phyloP scores from a whole-genome alignment of 1,140 invertebrate genomes.

The Ooceraea biroi region DNA sequence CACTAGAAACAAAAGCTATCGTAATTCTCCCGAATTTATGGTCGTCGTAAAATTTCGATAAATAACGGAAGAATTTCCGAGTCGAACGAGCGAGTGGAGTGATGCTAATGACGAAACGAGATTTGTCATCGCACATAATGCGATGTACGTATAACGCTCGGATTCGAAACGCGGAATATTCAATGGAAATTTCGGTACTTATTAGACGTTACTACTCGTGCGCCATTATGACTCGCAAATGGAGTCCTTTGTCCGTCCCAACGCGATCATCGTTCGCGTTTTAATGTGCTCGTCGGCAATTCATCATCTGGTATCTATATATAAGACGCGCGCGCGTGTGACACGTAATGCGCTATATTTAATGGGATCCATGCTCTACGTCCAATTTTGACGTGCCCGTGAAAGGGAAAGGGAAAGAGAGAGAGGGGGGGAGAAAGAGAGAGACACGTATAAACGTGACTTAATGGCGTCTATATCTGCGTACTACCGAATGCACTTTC shows the following conservation, averaged over 20 bases:
- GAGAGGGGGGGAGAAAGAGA: too few species aligned
- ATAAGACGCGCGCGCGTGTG: not conserved
- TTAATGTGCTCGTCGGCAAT: slow-evolving; percentile 10
- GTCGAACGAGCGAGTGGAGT: too few species aligned
- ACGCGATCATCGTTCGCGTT: not conserved
- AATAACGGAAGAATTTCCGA: too few species aligned
- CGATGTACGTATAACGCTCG: slow-evolving; percentile 9
- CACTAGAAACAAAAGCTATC: too few species aligned
- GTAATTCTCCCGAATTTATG: too few species aligned
- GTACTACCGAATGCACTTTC: slow-evolving; percentile 1
- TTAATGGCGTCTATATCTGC: not conserved
- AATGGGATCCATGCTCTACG: not conserved
- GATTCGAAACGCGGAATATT: slow-evolving; percentile 19
- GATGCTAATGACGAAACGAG: slow-evolving; percentile 14
- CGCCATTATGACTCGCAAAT: slow-evolving; percentile 39
- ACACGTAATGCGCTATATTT: not conserved
- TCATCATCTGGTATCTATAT: not conserved
- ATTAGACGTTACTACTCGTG: slow-evolving; percentile 16
- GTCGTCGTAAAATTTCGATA: too few species aligned
- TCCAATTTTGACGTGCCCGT: not conserved
- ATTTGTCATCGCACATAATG: slow-evolving; percentile 17
- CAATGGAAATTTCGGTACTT: slow-evolving; percentile 39
- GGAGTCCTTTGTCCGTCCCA: slow-evolving; percentile 34
- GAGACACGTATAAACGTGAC: not conserved
- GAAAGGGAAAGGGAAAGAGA: not conserved